Evolutionary conservation across 2,797 vertebrate genomes (phyloP).

Genomic region (Characodon lateralis): DNA sequence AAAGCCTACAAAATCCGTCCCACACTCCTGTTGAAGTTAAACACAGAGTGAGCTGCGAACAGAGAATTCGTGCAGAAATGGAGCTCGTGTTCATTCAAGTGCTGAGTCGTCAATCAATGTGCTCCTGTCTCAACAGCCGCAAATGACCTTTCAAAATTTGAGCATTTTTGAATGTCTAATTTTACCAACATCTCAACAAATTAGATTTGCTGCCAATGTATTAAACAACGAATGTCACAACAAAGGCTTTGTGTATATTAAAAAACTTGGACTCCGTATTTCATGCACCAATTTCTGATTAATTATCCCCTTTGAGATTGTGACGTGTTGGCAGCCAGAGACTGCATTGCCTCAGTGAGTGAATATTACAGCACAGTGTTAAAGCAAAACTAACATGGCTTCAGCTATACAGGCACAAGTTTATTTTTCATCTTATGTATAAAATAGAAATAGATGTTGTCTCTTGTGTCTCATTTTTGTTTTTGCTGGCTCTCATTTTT

Average conservation of each 20-base stretch:
- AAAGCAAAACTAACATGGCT: conserved; percentile 55
- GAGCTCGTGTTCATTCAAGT: conserved; percentile 22
- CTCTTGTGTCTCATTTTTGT: conserved; percentile 45
- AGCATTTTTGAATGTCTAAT: conserved; percentile 59
- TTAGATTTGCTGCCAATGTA: conserved; percentile 45
- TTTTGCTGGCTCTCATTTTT: conserved; percentile 38
- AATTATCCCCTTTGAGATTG: conserved; percentile 70
- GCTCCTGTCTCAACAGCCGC: conserved; percentile 16
- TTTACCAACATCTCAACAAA: conserved; percentile 57
- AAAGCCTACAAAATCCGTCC: background rate
- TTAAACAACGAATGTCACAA: conserved; percentile 63
- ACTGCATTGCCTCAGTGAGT: conserved; percentile 26
- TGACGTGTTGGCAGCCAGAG: conserved; percentile 53
- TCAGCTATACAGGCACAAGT: conserved; percentile 26
- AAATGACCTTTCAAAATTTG: conserved; percentile 46
- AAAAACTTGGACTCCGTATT: conserved; percentile 63
- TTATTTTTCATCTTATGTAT: conserved; percentile 44
- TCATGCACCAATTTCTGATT: conserved; percentile 73
- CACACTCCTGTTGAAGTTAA: conserved; percentile 1
- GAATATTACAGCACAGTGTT: conserved; percentile 20
- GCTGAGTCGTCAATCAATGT: conserved; percentile 38
- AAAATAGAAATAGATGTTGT: conserved; percentile 33
- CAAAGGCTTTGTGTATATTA: conserved; percentile 49
- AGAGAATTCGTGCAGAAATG: conserved; percentile 4
- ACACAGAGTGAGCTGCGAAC: conserved; percentile 6